These are phyloP conservation scores for Brienomyrus brachyistius DNA, from an alignment of 2,113 vertebrate genomes.

Conservation along the genomic window DNA sequence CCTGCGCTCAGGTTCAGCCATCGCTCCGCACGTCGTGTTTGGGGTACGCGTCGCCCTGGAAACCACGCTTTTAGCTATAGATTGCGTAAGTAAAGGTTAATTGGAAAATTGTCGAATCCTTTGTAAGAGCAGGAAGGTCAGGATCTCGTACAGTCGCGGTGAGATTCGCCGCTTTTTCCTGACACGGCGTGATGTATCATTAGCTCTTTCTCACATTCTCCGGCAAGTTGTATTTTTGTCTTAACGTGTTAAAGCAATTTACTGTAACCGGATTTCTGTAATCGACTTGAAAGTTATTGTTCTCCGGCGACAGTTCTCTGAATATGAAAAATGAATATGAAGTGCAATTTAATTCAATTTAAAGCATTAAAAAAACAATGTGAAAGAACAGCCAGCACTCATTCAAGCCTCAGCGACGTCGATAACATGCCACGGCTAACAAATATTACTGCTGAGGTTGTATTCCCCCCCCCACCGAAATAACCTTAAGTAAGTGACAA, in stretches of 20 bases:
- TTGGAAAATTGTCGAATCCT: constrained; percentile 39
- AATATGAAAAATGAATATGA: not conserved
- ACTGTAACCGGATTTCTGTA: not conserved
- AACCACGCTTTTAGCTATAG: constrained; percentile 45
- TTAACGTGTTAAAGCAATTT: not conserved
- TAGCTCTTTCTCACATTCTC: not conserved
- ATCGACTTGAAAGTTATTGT: not conserved
- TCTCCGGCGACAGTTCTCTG: not conserved
- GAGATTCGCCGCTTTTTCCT: not conserved
- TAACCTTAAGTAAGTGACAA: constrained; percentile 12
- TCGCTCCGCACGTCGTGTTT: constrained; percentile 61
- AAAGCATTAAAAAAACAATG: not conserved
- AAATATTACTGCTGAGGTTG: not conserved
- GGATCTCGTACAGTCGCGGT: not conserved
- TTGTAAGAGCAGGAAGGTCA: not conserved
- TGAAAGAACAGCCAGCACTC: not conserved
- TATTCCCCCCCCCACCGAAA: not conserved
- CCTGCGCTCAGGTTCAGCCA: constrained; percentile 55
- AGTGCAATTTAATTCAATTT: not conserved
- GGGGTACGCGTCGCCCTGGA: constrained; percentile 42
- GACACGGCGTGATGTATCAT: not conserved
- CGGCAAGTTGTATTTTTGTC: not conserved
- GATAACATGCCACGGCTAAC: not conserved
- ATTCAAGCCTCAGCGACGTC: not conserved
- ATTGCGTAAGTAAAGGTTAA: constrained; percentile 60